A percentile compares a stretch with the other conserved stretches of the same genome.
phyloP scores from a whole-genome alignment of 2,797 vertebrate genomes.

The Lophotriccus pileatus region DNA sequence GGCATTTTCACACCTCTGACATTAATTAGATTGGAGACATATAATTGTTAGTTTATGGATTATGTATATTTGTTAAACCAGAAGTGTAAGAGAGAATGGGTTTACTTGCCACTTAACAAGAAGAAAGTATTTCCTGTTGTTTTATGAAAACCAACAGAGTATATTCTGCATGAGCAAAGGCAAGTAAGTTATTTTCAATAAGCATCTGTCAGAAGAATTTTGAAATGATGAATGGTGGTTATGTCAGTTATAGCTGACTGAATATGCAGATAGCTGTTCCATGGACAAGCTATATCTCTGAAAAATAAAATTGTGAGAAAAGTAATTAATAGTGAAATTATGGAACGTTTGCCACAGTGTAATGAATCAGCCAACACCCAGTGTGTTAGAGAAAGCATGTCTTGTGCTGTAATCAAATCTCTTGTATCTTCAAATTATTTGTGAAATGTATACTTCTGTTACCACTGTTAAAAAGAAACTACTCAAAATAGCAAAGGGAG shows the following conservation, averaged over 20 bases:
- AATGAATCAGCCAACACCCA: background rate
- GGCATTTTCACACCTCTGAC: background rate
- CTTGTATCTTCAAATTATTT: background rate
- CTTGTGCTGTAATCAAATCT: background rate
- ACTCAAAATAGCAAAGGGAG: background rate
- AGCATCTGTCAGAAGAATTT: background rate
- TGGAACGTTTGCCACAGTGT: background rate
- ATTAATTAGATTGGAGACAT: background rate
- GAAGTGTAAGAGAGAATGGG: background rate
- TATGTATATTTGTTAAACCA: background rate
- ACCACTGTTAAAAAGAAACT: background rate
- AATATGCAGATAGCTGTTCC: background rate
- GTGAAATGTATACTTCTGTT: background rate
- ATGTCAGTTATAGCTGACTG: background rate
- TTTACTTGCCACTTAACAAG: background rate
- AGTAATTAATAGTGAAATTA: background rate
- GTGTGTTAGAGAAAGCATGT: background rate
- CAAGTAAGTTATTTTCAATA: background rate
- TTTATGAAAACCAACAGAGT: background rate
- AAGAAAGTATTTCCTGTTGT: background rate
- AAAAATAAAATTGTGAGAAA: background rate
- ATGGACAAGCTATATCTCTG: background rate
- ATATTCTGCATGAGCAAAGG: background rate
- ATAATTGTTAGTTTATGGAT: background rate
- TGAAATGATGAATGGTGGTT: background rate